These are phyloP conservation scores for Nymphalis urticae DNA, from an alignment of 2,888 invertebrate species.

Conservation along the genomic window DNA sequence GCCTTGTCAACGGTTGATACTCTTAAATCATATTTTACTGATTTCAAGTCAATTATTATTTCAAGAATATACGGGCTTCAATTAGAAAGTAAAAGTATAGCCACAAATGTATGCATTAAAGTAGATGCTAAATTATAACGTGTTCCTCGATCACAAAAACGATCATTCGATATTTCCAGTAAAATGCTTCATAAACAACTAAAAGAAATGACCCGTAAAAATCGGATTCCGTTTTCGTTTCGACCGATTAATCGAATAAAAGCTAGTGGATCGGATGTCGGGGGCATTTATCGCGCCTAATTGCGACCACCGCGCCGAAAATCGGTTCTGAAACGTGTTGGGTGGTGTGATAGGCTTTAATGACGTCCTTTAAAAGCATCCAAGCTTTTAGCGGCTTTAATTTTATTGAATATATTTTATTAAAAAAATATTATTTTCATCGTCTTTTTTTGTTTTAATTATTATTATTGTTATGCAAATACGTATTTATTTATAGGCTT, in stretches of 20 bases:
- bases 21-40: conserved; percentile 57
- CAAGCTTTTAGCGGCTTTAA: neutral
- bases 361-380: conserved; percentile 27
- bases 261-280: conserved; percentile 67
- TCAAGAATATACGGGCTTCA: conserved; percentile 61
- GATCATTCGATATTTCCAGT: conserved; percentile 54
- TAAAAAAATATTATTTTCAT: neutral
- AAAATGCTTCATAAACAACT: conserved; percentile 67
- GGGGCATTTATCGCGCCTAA: conserved; percentile 76
- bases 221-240: conserved; percentile 66
- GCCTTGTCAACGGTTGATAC: conserved; percentile 55
- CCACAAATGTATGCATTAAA: neutral
- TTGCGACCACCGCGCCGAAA: conserved; percentile 72
- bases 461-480: neutral
- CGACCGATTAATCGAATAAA: conserved; percentile 71
- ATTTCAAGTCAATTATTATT: conserved; percentile 61
- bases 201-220: conserved; percentile 68
- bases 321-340: conserved; percentile 60
- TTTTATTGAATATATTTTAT: neutral
- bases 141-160: conserved; percentile 23
- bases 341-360: conserved; percentile 59
- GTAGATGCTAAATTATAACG: conserved; percentile 18
- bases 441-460: neutral
- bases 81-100: conserved; percentile 18
- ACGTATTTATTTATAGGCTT: neutral